phyloP scores from a whole-genome alignment of 2,113 vertebrate genomes.

The Siniperca knerii region DNA sequence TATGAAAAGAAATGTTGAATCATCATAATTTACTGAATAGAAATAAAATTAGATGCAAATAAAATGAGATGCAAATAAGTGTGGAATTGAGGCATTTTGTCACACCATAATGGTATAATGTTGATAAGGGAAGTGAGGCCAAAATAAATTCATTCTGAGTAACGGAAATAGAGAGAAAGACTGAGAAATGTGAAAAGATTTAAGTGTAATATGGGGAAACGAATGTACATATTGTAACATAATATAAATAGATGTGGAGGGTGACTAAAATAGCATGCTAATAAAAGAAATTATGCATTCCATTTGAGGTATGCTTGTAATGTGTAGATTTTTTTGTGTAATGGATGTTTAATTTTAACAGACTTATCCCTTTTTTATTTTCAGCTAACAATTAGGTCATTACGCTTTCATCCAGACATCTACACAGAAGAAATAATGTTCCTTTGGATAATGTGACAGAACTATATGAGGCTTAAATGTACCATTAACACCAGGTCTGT shows the following conservation, averaged over 20 bases:
- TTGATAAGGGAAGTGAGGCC: slow-evolving; percentile 70
- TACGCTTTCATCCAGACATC: slow-evolving; percentile 35
- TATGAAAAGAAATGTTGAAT: slow-evolving; percentile 72
- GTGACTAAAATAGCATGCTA: slow-evolving; percentile 29
- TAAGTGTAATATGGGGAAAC: slow-evolving; percentile 27
- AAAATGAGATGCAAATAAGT: slow-evolving; percentile 82
- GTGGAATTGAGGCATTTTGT: slow-evolving; percentile 76
- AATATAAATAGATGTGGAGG: slow-evolving; percentile 20
- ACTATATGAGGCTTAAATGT: slow-evolving; percentile 54
- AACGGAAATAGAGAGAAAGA: slow-evolving; percentile 42
- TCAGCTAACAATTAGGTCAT: slow-evolving; percentile 34
- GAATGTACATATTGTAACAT: slow-evolving; percentile 16
- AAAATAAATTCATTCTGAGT: slow-evolving; percentile 62
- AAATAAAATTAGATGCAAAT: slow-evolving; percentile 81
- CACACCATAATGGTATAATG: slow-evolving; percentile 71
- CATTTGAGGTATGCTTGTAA: slow-evolving; percentile 26
- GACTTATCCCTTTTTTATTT: slow-evolving; percentile 25
- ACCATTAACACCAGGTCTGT: slow-evolving; percentile 65
- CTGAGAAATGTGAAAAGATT: slow-evolving; percentile 38
- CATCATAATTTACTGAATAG: slow-evolving; percentile 75
- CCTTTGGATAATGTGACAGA: slow-evolving; percentile 57
- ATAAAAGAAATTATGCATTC: slow-evolving; percentile 15
- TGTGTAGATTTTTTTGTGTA: slow-evolving; percentile 26
- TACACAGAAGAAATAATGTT: slow-evolving; percentile 43
- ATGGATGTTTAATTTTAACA: slow-evolving; percentile 35